Evolutionary conservation across 2,888 invertebrate species (phyloP).

Genomic region (Hedychridium roseum): DNA sequence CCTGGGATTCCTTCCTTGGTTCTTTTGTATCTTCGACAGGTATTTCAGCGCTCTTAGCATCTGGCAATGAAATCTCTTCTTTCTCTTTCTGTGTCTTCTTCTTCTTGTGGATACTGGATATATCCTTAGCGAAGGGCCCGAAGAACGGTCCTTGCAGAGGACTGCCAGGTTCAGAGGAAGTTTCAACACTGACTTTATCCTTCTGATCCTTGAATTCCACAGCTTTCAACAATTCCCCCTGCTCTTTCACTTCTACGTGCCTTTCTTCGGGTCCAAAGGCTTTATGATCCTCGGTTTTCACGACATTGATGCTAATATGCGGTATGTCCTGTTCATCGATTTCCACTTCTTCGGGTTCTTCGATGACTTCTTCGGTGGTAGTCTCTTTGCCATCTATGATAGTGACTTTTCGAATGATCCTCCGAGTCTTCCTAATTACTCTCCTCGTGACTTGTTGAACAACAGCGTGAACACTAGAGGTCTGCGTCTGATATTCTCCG

Average conservation of each 20-base stretch:
- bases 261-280: constrained; percentile 45
- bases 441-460: constrained; percentile 83
- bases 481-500: constrained; percentile 67
- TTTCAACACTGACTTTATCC: background rate
- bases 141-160: constrained; percentile 48
- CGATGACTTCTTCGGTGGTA: constrained; percentile 82
- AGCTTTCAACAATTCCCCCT: background rate
- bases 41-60: constrained; percentile 5
- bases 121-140: constrained; percentile 47
- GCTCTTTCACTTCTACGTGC: constrained; percentile 9
- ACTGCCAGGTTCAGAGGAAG: constrained; percentile 15
- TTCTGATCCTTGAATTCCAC: constrained; percentile 1
- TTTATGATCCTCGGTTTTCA: constrained; percentile 68
- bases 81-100: constrained; percentile 10
- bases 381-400: constrained; percentile 86
- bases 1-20: background rate
- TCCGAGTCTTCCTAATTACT: constrained; percentile 77
- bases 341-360: constrained; percentile 83
- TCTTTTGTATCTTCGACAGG: constrained; percentile 11
- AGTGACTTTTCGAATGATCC: constrained; percentile 78
- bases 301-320: constrained; percentile 74
- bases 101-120: constrained; percentile 33
- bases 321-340: constrained; percentile 77
- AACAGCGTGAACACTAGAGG: constrained; percentile 79
- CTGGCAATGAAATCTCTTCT: constrained; percentile 21